phyloP scores from a whole-genome alignment of 2,797 vertebrate species.

The Gambusia yucatana region DNA sequence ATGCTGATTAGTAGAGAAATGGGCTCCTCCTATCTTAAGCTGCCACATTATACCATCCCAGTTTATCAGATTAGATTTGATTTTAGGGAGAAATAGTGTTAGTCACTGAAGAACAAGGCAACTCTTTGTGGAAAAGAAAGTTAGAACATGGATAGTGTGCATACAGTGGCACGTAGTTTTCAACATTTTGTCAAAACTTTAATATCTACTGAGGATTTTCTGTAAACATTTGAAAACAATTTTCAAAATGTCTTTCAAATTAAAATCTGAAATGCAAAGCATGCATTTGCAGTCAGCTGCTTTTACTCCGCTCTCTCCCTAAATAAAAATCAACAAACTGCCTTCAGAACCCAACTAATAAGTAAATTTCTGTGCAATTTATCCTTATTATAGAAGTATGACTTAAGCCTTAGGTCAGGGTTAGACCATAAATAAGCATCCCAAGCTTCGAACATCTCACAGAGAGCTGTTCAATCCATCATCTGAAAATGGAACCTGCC shows the following conservation, averaged over 20 bases:
- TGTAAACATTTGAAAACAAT: not conserved
- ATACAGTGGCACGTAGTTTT: not conserved
- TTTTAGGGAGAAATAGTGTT: conserved; percentile 61
- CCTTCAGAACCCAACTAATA: not conserved
- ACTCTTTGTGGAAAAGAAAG: conserved; percentile 22
- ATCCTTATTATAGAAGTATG: not conserved
- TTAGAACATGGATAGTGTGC: conserved; percentile 12
- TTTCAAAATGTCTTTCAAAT: not conserved
- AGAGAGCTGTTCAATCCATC: not conserved
- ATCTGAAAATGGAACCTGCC: not conserved
- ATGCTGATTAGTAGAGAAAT: conserved; percentile 61
- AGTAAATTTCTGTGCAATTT: not conserved
- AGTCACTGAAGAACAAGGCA: conserved; percentile 58
- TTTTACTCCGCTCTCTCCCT: not conserved
- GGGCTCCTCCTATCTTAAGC: conserved; percentile 57
- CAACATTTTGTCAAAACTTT: not conserved
- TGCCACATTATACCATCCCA: conserved; percentile 43
- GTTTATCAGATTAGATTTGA: conserved; percentile 62
- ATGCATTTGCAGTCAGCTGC: not conserved
- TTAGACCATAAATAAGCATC: not conserved
- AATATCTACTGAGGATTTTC: not conserved
- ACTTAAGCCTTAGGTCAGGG: not conserved
- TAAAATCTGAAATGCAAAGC: not conserved
- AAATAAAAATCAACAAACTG: not conserved
- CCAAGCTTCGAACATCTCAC: not conserved